Evolutionary conservation across 2,888 invertebrate genomes (phyloP).

Genomic region (Noctua janthe): DNA sequence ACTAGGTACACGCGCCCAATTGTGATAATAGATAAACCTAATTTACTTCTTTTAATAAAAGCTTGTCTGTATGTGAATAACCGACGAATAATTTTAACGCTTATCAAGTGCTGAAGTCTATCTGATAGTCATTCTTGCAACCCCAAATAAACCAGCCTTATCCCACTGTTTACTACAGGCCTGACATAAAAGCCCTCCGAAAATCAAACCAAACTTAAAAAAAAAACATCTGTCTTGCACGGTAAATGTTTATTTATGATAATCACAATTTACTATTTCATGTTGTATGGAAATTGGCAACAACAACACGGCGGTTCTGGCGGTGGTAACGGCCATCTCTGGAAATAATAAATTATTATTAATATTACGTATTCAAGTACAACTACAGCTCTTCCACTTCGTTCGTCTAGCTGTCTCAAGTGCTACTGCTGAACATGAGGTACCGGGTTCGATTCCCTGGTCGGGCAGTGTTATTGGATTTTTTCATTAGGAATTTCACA

Average conservation of each 20-base stretch:
- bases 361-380: background rate
- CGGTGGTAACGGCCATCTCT: conserved; percentile 28
- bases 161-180: background rate
- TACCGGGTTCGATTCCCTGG: background rate
- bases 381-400: background rate
- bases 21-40: too few relatives aligned
- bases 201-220: conserved; percentile 1
- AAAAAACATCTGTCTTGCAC: background rate
- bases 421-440: background rate
- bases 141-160: background rate
- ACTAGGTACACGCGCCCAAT: too few relatives aligned
- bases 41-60: background rate
- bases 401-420: too few relatives aligned
- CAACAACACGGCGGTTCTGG: background rate
- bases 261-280: conserved; percentile 14
- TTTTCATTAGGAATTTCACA: background rate
- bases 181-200: background rate
- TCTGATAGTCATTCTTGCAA: background rate
- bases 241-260: conserved; percentile 30
- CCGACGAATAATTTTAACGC: background rate
- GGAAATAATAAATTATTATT: background rate
- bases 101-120: background rate
- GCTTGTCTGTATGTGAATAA: too few relatives aligned
- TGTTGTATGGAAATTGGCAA: background rate
- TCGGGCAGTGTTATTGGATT: background rate